Base-by-base conservation (phyloP, 2,888 invertebrate genomes). In the Archaeoteleia sp. region DNA sequence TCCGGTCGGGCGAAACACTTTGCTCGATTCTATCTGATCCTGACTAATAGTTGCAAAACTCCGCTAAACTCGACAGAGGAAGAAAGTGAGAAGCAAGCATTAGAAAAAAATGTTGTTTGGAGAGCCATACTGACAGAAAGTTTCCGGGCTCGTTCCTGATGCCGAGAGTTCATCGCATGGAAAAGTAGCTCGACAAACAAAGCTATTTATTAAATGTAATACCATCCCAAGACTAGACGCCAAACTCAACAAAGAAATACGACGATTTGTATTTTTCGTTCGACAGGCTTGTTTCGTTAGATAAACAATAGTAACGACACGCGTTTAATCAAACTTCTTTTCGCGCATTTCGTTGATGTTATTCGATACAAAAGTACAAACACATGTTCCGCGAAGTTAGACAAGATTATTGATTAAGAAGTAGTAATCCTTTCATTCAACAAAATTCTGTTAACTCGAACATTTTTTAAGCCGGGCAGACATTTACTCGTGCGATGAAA, bases 161-260 rank as follows among this genome's bases (percentile, higher is more conserved):
- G 23, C 15, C 39, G 7, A 32, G 51, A 53, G 62, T 57, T 67
- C 57, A 61, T 67, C 57, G 63, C 57, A 54, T 49, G 61, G 69
- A 46, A 69, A 69, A 69, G 65, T 57, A 57, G 55, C 62, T 73
- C 42, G 70, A 74, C 76, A 77, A 81, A 80, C 76, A 78, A 75
- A 75, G 74, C 76, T 74, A 80, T 80, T 75, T 77, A 75, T 80
- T 78, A 67, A 75, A 71, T 54, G 73, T 75, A 73, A 76, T 76
- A 73, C 65, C 60, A 67, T 43, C 49, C 40, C 39, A 42, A 51
- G 54, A 58, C 42, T 14, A 20, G 43, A 27, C 46, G 62, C 62
- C 67, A 57, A 62, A 57, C 67, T 62, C 62, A 61, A 57, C 67
- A 62, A 62, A 67, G 53, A 62, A 62, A 57, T 62, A 55, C 55